Conservation (phyloP, 2,888 invertebrate genomes). For the Aquatica leii region DNA sequence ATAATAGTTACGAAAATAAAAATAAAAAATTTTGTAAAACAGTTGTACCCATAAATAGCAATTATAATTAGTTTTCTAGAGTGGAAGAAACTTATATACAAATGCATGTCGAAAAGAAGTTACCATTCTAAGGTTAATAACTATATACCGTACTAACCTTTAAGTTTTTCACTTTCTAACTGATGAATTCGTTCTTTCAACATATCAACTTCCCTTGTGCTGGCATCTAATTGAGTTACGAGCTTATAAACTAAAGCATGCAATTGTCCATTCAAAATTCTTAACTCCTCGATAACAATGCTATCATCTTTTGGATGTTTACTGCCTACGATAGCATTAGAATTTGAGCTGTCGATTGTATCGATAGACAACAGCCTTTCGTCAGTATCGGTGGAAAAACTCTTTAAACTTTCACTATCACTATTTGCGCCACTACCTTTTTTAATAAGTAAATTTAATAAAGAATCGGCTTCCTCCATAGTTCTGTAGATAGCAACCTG, state of each 20-base stretch:
- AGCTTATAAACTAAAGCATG: slow-evolving; percentile 67
- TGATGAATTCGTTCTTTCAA: slow-evolving; percentile 67
- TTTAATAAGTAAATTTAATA: slow-evolving; percentile 61
- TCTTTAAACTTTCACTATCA: slow-evolving; percentile 52
- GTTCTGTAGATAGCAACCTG: slow-evolving; percentile 70
- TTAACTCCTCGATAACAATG: slow-evolving; percentile 72
- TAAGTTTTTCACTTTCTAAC: slow-evolving; percentile 65
- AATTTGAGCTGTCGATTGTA: slow-evolving; percentile 43
- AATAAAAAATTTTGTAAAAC: too few species aligned
- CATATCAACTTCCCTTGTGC: slow-evolving; percentile 69
- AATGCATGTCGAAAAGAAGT: too few species aligned
- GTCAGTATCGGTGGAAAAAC: slow-evolving; percentile 49
- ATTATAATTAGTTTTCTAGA: too few species aligned
- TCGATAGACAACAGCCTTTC: slow-evolving; percentile 47
- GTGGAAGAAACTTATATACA: too few species aligned
- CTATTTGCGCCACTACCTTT: slow-evolving; percentile 51
- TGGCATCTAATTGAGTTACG: slow-evolving; percentile 70
- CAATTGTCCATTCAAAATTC: slow-evolving; percentile 70
- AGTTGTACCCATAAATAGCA: too few species aligned
- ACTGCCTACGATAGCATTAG: slow-evolving; percentile 55
- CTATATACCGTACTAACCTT: slow-evolving; percentile 46
- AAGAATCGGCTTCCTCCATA: slow-evolving; percentile 74
- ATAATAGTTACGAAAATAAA: too few species aligned
- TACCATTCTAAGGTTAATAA: background rate
- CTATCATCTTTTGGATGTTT: slow-evolving; percentile 70